Base-by-base conservation (phyloP, 2,797 vertebrate species). In the Melanotaenia trifasciata region DNA sequence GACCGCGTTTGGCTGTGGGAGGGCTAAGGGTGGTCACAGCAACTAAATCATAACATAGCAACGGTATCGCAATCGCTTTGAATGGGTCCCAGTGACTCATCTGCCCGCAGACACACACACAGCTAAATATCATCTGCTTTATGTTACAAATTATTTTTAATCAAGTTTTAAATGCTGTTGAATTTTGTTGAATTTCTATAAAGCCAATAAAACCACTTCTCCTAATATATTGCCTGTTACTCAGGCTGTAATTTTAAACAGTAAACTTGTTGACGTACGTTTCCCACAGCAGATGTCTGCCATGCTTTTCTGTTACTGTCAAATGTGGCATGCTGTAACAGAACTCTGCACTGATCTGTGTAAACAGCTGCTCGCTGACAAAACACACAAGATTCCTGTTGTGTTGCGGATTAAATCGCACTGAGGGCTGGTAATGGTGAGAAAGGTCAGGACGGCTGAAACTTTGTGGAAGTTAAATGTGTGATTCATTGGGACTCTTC, bases 401-500 rank as follows among this genome's bases (percentile, higher is more conserved):
- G 51, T 63, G 40, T 63, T 18, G 28, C 2, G 74, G 75, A 81
- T 82, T 26, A 67, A 70, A 75, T 74, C 64, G 11, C 74, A 64
- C 59, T 64, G 54, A 72, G 54, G 50, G 56, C 30, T 12, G 18
- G 24, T 61, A 6, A 68, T 57, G 35, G 35, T 38, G 62, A 60
- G 62, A 72, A 33, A 74, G 73, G 68, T 60, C 3, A 57, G 5
- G 24, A 75, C 30, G n/a, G 59, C 33, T 28, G 67, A 24, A 80
- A 68, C 57, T 64, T 64, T 62, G 32, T 36, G 30, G 32, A 12
- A 24, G 67, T 47, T 68, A 18, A 67, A 40, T 65, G 63, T 67
- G 60, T 88, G 81, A 91, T 51, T 92, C 84, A 88, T 79, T 33
- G 13, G 45, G 63, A 79, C 74, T 80, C n/a, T 70, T 74, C 43